Evolutionary conservation across 92 coral and sea anemone genomes (phyloP), one percentile per base, ranked within the genome.

Genomic region (Zoanthus sansibaricus): DNA sequence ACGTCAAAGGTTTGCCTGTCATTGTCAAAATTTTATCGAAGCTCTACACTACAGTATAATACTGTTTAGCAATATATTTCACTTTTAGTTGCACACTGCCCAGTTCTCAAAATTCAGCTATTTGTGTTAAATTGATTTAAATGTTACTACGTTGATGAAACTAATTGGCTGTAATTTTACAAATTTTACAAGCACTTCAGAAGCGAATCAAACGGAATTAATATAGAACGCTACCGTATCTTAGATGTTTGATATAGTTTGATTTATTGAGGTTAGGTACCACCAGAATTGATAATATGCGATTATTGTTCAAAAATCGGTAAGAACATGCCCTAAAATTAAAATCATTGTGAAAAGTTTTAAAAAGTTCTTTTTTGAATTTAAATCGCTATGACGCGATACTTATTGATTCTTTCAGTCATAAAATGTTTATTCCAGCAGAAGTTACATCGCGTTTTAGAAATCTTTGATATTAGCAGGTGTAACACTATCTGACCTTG

Each of bases 401-500:
- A 49, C 10, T 49, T 2, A 49, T 4, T 7, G 52, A 49, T 1
- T 49, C 12, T 49, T 49, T 49, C 55, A 6, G 9, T 49, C 78
- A 45, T 17, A n/a, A 62, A 18, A 17, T 62, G 69, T 62, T 62
- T 62, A 62, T 62, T 9, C 21, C 31, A n/a, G 33, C 16, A 18
- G 47, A 48, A 62, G 69, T 17, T 6, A 47, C 37, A 52, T 75
- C 78, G 47, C 37, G 52, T 75, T 51, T 52, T 52, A 52, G 78
- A 17, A 75, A 48, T 42, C 31, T 75, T 47, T 75, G 31, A 75
- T 32, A 52, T n/a, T 21, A 51, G 59, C n/a, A 75, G 61, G 62
- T 75, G 74, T 30, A 25, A 2, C 12, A 17, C 74, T 69, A 10
- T 21, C 66, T 6, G 37, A 25, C 9, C 47, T 14, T 30, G 78